Evolutionary conservation across 1,140 invertebrate genomes (phyloP).

Genomic region (Kradibia gibbosae): DNA sequence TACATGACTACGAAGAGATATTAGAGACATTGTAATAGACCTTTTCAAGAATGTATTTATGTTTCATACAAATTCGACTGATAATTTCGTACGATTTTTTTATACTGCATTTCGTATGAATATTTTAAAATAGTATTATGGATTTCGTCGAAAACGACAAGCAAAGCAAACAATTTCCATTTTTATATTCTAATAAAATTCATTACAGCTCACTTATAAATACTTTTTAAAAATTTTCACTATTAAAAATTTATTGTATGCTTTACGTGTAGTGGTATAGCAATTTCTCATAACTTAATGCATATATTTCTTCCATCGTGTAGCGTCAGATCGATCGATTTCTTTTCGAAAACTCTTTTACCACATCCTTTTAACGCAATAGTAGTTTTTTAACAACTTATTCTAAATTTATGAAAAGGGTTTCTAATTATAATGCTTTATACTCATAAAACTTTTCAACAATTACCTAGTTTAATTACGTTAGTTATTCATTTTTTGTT

Average conservation of each 20-base stretch:
- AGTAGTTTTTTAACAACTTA: neutral
- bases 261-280: neutral
- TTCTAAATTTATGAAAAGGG: neutral
- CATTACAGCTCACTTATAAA: neutral
- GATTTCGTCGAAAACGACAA: neutral
- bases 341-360: neutral
- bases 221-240: neutral
- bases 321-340: neutral
- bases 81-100: no score
- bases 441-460: neutral
- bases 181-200: neutral
- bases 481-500: neutral
- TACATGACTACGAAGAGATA: no score
- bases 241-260: conserved; percentile 4
- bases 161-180: neutral
- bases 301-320: neutral
- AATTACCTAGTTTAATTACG: neutral
- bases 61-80: no score
- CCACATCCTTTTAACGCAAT: neutral
- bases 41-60: no score
- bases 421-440: neutral
- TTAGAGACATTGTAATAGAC: no score
- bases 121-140: no score
- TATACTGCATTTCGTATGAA: no score
- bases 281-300: neutral